These are phyloP conservation scores for Muscina levida DNA, from an alignment of 2,888 invertebrate genomes.

Conservation along the genomic window DNA sequence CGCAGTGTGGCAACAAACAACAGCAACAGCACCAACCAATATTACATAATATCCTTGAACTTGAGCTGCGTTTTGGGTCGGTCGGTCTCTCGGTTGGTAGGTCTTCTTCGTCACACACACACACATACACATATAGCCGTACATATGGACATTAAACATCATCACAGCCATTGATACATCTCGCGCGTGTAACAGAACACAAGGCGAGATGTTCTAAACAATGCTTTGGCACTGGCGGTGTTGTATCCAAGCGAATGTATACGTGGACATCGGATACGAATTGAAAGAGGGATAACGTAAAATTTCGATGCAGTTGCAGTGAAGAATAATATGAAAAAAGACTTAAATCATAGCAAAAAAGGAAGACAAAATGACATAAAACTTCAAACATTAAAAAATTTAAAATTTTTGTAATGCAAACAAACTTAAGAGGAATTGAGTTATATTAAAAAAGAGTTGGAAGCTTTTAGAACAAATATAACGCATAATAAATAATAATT, in stretches of 20 bases:
- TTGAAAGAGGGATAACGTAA: neutral
- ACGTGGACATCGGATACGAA: neutral
- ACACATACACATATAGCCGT: slow-evolving; percentile 52
- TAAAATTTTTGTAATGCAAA: too few species aligned
- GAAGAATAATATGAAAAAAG: too few species aligned
- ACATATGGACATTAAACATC: slow-evolving; percentile 45
- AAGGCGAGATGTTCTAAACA: neutral
- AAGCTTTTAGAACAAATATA: too few species aligned
- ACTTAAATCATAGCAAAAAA: too few species aligned
- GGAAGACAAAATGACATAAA: too few species aligned
- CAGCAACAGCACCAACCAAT: slow-evolving; percentile 48
- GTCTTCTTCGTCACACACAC: slow-evolving; percentile 56
- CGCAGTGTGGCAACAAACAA: slow-evolving; percentile 32
- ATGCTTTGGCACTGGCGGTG: neutral
- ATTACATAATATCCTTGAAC: slow-evolving; percentile 80
- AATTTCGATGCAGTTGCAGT: neutral
- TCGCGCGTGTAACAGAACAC: slow-evolving; percentile 7
- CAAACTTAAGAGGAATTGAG: too few species aligned
- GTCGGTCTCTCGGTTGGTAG: slow-evolving; percentile 69
- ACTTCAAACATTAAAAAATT: too few species aligned
- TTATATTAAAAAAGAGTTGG: too few species aligned
- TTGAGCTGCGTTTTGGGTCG: slow-evolving; percentile 76
- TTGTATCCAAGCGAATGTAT: neutral
- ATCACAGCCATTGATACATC: neutral
- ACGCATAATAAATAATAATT: too few species aligned